Base-by-base conservation (phyloP, 2,888 invertebrate genomes). In the Drosophila rellima region DNA sequence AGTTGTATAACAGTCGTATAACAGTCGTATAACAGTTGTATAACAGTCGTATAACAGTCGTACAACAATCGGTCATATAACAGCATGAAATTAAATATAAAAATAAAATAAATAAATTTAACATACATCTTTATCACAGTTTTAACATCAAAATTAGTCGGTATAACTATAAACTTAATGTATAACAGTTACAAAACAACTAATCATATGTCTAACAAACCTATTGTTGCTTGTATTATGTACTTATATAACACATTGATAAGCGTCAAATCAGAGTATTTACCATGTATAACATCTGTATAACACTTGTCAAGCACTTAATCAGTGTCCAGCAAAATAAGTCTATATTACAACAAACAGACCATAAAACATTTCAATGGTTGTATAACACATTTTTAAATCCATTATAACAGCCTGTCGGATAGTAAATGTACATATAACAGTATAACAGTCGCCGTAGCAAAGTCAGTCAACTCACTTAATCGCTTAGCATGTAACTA, bases 401-500 rank as follows among this genome's bases (percentile, higher is more conserved):
- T 31, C 51, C 31, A 57, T 57, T 57, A 57, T 57, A 48, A 57
- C 18, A 6, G 26, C 35, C 56, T 39, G 26, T 18, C 37, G n/a
- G 26, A 35, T 18, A 18, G 31, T 40, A 20, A 42, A 47, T 35
- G 23, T 31, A 18, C 23, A 26, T 26, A 29, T n/a, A 20, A n/a
- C 20, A 26, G 56, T 44, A 33, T 63, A 44, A 55, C 68, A 73
- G 39, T 55, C n/a, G 13, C 17, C 51, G 20, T 10, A n/a, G 51
- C 15, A 11, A n/a, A 33, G 64, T 40, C 23, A 33, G 68, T 50
- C 52, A 55, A 59, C 48, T 47, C 60, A 61, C 59, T 59, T 40
- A 50, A 56, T 33, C 75, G 71, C 17, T 75, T 75, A 75, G 64
- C 44, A 52, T 62, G 47, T 63, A 63, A 62, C 51, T 57, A 74